Evolutionary conservation across 2,797 vertebrate species (phyloP).

Genomic region (Malacoraja senta): DNA sequence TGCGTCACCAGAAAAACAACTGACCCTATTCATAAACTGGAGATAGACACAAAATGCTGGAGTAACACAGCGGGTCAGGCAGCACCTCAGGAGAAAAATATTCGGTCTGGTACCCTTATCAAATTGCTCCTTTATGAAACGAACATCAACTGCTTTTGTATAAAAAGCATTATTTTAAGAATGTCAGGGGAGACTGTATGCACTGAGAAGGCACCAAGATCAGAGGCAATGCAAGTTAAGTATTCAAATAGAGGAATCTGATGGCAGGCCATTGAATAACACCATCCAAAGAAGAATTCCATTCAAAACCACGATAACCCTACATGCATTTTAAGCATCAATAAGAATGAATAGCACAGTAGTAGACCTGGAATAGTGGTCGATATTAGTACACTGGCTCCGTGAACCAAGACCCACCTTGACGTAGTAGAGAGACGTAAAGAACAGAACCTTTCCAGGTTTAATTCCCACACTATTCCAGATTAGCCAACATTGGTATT

Average conservation of each 20-base stretch:
- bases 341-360: background rate
- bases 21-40: background rate
- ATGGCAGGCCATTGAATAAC: background rate
- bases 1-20: slow-evolving; percentile 4
- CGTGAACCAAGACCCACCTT: background rate
- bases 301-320: background rate
- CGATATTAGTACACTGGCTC: background rate
- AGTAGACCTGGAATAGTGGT: background rate
- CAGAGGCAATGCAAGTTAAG: background rate
- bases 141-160: background rate
- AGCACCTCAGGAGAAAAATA: too few relatives aligned
- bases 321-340: background rate
- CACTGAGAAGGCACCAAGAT: background rate
- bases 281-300: background rate
- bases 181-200: background rate
- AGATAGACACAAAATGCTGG: too few relatives aligned
- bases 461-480: background rate
- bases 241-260: background rate
- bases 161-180: background rate
- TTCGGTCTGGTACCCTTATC: too few relatives aligned
- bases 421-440: too few relatives aligned
- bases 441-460: background rate
- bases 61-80: too few relatives aligned
- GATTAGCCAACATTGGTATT: background rate
- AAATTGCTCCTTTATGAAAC: background rate